Percentiles rank a stretch among this genome's conserved stretches.
Evolutionary conservation across 2,888 invertebrate species (phyloP).

Genomic region (Reticulitermes lucifugus): DNA sequence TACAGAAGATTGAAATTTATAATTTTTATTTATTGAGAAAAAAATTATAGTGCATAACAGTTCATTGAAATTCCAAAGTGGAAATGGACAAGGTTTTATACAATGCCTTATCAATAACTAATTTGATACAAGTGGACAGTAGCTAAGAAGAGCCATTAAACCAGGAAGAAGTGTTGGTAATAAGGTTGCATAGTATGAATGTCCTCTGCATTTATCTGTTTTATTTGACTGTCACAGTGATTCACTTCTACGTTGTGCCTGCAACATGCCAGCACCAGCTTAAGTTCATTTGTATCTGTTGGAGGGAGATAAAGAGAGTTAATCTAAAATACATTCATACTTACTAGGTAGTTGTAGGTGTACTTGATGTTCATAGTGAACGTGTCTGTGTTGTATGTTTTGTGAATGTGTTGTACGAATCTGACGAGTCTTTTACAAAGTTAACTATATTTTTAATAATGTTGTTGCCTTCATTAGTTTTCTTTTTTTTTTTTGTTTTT

Average conservation of each 20-base stretch:
- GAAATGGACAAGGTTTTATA: not conserved
- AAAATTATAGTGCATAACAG: not conserved
- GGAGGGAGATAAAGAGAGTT: not conserved
- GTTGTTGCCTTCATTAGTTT: not conserved
- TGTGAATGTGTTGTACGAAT: not conserved
- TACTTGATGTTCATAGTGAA: conserved; percentile 8
- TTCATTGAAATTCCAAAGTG: not conserved
- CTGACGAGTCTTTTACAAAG: not conserved
- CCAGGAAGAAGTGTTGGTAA: not conserved
- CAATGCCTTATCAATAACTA: not conserved
- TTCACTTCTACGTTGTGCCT: not conserved
- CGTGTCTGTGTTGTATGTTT: not conserved
- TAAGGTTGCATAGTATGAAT: no score
- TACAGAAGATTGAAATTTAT: no score
- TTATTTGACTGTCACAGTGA: not conserved
- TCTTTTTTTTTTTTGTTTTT: not conserved
- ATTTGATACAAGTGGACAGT: not conserved
- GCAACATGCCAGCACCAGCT: not conserved
- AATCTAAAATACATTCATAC: not conserved
- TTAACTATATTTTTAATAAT: conserved; percentile 1
- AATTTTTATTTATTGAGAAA: not conserved
- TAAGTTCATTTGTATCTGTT: not conserved
- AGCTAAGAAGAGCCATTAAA: not conserved
- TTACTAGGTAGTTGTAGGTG: not conserved
- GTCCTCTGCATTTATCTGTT: not conserved